These are phyloP conservation scores for Elaphurus davidianus DNA, from an alignment of 2,113 vertebrate species.

Conservation along the genomic window DNA sequence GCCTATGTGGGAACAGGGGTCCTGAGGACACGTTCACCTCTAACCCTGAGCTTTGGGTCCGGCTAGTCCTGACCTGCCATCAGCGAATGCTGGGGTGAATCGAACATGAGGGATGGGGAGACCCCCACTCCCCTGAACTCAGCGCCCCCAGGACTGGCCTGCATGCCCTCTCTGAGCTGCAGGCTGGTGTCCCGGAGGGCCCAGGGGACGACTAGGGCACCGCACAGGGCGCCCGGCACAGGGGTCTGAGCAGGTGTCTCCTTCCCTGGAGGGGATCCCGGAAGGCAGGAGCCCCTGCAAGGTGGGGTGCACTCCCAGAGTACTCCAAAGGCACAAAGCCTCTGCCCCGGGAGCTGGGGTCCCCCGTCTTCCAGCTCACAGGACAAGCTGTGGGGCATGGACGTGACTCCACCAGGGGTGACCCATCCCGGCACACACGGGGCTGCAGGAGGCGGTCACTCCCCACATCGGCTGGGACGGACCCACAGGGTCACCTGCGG, in stretches of 20 bases:
- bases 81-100: no score
- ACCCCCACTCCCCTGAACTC: not conserved
- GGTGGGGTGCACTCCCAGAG: not conserved
- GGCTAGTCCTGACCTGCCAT: accelerated
- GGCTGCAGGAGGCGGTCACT: not conserved
- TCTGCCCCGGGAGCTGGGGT: not conserved
- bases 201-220: not conserved
- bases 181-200: not conserved
- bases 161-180: not conserved
- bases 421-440: accelerated
- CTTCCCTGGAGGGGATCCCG: not conserved
- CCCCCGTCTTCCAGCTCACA: no score
- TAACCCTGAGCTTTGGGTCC: not conserved
- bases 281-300: not conserved
- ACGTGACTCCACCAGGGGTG: not conserved
- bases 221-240: not conserved
- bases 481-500: accelerated
- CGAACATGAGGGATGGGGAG: not conserved
- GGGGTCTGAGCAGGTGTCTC: not conserved
- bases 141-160: not conserved
- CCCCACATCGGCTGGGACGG: not conserved
- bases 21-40: not conserved
- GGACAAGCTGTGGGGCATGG: not conserved
- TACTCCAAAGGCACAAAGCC: not conserved
- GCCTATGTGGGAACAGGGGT: constrained; percentile 77